phyloP scores from a whole-genome alignment of 2,797 vertebrate species.

The Tokudaia tokunoshimensis region DNA sequence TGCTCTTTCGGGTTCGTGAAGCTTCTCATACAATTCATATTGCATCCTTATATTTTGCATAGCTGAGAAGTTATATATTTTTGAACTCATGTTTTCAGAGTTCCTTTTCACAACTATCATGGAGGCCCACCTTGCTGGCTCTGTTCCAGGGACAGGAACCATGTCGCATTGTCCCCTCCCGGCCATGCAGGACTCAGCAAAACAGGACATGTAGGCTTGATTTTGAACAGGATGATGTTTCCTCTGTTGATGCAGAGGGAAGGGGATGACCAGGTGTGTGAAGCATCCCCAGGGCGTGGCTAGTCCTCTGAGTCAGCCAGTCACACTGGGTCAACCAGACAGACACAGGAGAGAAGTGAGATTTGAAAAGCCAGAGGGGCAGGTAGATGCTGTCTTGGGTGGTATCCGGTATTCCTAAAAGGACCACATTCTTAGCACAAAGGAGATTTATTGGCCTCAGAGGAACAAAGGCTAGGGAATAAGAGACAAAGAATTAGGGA shows the following conservation, averaged over 20 bases:
- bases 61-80: neutral
- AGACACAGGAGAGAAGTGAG: neutral
- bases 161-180: no score
- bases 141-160: no score
- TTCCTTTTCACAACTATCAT: neutral
- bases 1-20: neutral
- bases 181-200: no score
- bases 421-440: neutral
- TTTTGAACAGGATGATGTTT: neutral
- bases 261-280: neutral
- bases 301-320: neutral
- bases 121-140: no score
- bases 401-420: neutral
- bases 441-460: neutral
- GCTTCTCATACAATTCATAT: neutral
- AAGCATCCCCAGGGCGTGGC: neutral
- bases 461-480: neutral
- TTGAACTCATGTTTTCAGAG: neutral
- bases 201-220: neutral
- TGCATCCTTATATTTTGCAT: neutral
- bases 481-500: neutral
- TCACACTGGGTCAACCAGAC: neutral
- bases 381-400: neutral
- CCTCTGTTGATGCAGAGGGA: no score
- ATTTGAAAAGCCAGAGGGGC: neutral